These are phyloP conservation scores for Caligus rogercresseyi DNA, from an alignment of 1,140 invertebrate species.

Conservation along the genomic window DNA sequence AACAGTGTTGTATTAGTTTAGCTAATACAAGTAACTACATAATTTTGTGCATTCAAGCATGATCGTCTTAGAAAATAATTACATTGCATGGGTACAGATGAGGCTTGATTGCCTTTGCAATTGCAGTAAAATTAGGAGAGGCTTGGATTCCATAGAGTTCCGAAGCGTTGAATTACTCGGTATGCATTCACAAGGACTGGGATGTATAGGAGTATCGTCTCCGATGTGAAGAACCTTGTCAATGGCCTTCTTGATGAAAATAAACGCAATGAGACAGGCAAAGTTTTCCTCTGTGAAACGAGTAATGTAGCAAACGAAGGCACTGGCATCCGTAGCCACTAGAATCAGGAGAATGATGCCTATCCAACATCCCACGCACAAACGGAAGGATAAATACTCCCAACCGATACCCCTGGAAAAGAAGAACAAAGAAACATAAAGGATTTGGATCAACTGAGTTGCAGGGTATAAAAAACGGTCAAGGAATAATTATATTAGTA, in stretches of 20 bases:
- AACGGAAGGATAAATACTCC: constrained; percentile 60
- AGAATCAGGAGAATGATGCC: constrained; percentile 64
- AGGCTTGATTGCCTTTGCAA: not conserved
- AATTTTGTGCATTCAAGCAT: too few species aligned
- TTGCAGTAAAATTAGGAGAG: not conserved
- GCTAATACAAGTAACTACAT: too few species aligned
- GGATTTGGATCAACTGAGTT: constrained; percentile 35
- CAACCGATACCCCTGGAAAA: constrained; percentile 16
- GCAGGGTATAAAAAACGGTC: too few species aligned
- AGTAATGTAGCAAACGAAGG: constrained; percentile 96
- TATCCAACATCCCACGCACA: constrained; percentile 92
- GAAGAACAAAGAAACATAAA: not conserved
- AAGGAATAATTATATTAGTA: too few species aligned
- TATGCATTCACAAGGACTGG: constrained; percentile 15
- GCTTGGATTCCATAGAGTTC: constrained; percentile 1
- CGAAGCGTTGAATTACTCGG: not conserved
- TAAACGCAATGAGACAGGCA: constrained; percentile 91
- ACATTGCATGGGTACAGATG: not conserved
- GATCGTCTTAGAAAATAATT: too few species aligned
- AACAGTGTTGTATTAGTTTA: too few species aligned
- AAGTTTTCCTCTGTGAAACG: constrained; percentile 99
- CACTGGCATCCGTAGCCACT: constrained; percentile 87
- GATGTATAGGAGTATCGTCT: constrained; percentile 3
- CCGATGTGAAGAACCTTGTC: constrained; percentile 30
- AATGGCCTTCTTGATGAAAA: constrained; percentile 90